Conservation (phyloP, 2,113 vertebrate genomes). For the Perca fluviatilis region DNA sequence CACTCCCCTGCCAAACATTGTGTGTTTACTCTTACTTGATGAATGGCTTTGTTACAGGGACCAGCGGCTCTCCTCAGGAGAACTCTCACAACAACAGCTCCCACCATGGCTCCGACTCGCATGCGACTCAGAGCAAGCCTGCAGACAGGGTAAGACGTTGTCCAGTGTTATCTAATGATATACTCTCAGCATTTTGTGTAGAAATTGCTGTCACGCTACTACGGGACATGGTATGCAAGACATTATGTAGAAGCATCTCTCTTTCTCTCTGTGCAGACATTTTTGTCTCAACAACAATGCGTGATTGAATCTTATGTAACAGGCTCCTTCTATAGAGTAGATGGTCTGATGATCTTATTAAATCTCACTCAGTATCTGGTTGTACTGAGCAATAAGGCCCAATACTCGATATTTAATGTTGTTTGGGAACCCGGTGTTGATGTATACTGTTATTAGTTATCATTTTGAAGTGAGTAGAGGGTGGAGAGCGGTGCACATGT, state of each 20-base stretch:
- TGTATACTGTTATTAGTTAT: background rate
- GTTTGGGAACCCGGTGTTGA: background rate
- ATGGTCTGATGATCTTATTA: background rate
- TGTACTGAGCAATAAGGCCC: background rate
- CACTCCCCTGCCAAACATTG: constrained; percentile 1
- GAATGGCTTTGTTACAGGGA: constrained; percentile 86
- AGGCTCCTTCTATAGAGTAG: background rate
- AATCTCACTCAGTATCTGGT: background rate
- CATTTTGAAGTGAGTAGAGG: too few species aligned
- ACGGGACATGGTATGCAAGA: background rate
- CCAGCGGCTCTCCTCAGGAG: constrained; percentile 98
- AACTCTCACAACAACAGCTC: constrained; percentile 96
- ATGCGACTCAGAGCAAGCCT: constrained; percentile 94
- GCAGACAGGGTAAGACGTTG: constrained; percentile 92
- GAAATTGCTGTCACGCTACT: constrained; percentile 16
- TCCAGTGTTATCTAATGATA: constrained; percentile 19
- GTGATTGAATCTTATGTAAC: background rate
- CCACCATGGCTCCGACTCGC: constrained; percentile 95
- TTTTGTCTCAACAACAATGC: background rate
- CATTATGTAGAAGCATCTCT: constrained; percentile 11
- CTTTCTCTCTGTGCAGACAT: background rate
- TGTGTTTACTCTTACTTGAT: constrained; percentile 22
- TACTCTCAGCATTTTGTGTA: constrained; percentile 11
- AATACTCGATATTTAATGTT: background rate
- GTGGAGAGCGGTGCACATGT: background rate